Base-by-base conservation (phyloP, 2,888 invertebrate genomes). In the Neoaliturus tenellus region DNA sequence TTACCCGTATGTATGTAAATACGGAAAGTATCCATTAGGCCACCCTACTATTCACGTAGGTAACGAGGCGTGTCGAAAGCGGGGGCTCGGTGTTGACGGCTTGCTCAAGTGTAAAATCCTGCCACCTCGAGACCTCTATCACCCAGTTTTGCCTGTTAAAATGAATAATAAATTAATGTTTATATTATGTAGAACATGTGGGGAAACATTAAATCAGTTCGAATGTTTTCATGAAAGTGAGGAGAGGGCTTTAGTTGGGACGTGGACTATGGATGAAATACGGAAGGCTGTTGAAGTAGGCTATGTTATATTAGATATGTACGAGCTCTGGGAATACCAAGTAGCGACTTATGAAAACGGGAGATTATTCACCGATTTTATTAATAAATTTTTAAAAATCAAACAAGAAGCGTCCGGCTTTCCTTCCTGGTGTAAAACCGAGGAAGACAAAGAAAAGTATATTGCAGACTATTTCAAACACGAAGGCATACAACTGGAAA, bases 181-280 rank as follows among this genome's bases (percentile, higher is more conserved):
- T 86, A 85, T 87, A 0, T 84, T 91, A 3, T 90, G 90, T 87
- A 85, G 87, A 12, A 87, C 86, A 0, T 90, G 90, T 85, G 88
- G 86, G 39, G 88, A 89, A 39, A 85, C 75, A 25, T 55, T 87
- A 55, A 84, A 86, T 62, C 85, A 87, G 51, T 55, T 83, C 0
- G 85, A 86, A 0, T 91, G 90, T 84, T 35, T 20, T 2, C 89
- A 90, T 84, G 85, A 83, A 23, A 85, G 88, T 14, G 84, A 86
- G 0, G 86, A 88, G 10, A 85, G 89, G 23, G 35, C 81, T 0
- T 78, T 90, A 5, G 82, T 75, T 0, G 89, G 89, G 0, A 89
- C 89, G 0, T 89, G 89, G 89, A 87, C 89, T 51, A 88, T 88
- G 10, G 88, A 88, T 28, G 89, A 89, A 83, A 71, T 90, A 5